phyloP scores from a whole-genome alignment of 2,797 vertebrate genomes.

The Gadopsis marmoratus region DNA sequence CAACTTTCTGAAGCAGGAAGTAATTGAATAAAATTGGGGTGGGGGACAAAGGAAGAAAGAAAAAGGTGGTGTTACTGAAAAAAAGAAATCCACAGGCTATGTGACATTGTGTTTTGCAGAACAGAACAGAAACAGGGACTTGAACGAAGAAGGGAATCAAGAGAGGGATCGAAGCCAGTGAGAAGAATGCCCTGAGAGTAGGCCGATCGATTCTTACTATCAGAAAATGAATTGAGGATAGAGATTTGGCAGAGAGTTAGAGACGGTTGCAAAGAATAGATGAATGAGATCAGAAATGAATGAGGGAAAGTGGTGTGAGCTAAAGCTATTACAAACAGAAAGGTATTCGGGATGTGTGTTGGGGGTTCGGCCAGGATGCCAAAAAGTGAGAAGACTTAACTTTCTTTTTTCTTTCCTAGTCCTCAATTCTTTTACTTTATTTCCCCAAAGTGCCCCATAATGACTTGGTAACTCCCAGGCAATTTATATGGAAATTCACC shows the following conservation, averaged over 20 bases:
- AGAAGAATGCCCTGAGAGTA: slow-evolving; percentile 36
- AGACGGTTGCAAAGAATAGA: slow-evolving; percentile 41
- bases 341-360: neutral
- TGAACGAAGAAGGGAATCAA: slow-evolving; percentile 17
- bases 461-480: slow-evolving; percentile 15
- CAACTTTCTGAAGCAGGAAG: slow-evolving; percentile 70
- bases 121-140: slow-evolving; percentile 29
- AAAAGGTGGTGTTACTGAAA: slow-evolving; percentile 55
- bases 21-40: slow-evolving; percentile 46
- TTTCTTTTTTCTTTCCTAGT: neutral
- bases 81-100: slow-evolving; percentile 26
- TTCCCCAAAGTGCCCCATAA: neutral
- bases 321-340: slow-evolving; percentile 19
- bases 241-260: slow-evolving; percentile 27
- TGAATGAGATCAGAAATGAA: slow-evolving; percentile 37
- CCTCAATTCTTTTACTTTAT: neutral
- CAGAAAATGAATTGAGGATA: slow-evolving; percentile 30
- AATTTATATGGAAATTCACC: slow-evolving; percentile 63
- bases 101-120: slow-evolving; percentile 25
- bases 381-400: neutral
- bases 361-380: neutral
- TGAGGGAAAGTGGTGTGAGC: slow-evolving; percentile 8
- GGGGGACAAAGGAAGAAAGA: slow-evolving; percentile 11
- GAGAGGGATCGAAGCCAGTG: slow-evolving; percentile 3
- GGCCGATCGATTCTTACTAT: slow-evolving; percentile 30